phyloP scores from a whole-genome alignment of 37 sponge, comb jelly and placozoan species.

The Halichondria panicea region DNA sequence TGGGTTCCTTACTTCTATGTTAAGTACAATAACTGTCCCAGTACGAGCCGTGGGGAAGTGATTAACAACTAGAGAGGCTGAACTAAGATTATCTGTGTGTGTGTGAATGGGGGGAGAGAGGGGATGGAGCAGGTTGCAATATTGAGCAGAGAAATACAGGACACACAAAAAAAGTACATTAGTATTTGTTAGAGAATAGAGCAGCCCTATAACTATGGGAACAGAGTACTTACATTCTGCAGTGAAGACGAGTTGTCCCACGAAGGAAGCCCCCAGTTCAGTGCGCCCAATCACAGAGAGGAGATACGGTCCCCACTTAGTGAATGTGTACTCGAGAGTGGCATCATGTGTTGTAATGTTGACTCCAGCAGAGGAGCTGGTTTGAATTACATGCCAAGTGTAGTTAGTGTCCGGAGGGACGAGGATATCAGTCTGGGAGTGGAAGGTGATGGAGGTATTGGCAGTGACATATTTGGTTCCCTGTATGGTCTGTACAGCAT shows the following conservation, averaged over 20 bases:
- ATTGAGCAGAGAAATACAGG: neutral
- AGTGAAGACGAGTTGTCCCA: neutral
- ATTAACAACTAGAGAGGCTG: neutral
- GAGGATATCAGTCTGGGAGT: neutral
- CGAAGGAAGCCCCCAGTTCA: too few species aligned
- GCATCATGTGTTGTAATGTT: neutral
- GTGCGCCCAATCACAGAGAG: neutral
- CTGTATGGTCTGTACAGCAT: too few species aligned
- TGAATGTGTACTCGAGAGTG: neutral
- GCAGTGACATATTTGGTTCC: neutral
- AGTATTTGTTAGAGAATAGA: neutral
- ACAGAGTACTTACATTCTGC: neutral
- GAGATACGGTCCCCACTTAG: neutral
- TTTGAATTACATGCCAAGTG: neutral
- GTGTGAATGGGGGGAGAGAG: neutral
- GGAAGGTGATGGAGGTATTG: neutral
- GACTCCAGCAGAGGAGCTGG: too few species aligned
- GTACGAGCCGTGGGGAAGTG: too few species aligned
- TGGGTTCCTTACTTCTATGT: too few species aligned
- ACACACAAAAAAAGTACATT: neutral
- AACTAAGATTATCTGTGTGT: neutral
- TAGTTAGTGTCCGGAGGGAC: neutral
- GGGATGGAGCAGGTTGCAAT: neutral
- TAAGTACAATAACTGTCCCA: too few species aligned
- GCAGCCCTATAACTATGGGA: neutral